phyloP scores from a whole-genome alignment of 2,888 invertebrate species.

The Drosophila nigricruria region DNA sequence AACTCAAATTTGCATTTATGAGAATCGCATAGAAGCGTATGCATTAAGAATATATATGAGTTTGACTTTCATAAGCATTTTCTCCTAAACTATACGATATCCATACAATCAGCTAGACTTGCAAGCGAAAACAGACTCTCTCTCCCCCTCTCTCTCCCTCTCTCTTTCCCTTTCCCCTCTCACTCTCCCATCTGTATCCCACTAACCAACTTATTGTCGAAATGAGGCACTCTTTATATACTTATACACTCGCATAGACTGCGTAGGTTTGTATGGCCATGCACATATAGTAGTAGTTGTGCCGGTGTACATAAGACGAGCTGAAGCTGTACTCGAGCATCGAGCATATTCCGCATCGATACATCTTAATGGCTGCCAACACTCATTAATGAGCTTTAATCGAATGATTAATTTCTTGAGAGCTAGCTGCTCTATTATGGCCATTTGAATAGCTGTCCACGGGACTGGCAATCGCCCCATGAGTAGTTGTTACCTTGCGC shows the following conservation, averaged over 20 bases:
- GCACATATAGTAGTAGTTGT: not conserved
- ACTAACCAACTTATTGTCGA: not conserved
- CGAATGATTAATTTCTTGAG: conserved; percentile 51
- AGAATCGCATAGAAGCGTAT: not conserved
- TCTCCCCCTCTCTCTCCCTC: not conserved
- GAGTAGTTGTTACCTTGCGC: conserved; percentile 9
- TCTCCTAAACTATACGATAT: not conserved
- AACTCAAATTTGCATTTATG: not conserved
- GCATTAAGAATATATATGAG: not conserved
- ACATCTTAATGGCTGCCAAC: conserved; percentile 30
- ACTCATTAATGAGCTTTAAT: conserved; percentile 49
- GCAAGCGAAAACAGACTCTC: not conserved
- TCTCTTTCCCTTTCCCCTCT: not conserved
- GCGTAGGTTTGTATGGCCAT: too few relatives aligned
- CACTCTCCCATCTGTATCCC: not conserved
- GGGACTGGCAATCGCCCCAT: conserved; percentile 36
- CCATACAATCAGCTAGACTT: not conserved
- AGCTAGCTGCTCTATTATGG: conserved; percentile 30
- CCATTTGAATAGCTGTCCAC: conserved; percentile 33
- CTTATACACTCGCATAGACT: not conserved
- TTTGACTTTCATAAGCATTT: not conserved
- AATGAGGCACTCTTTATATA: not conserved
- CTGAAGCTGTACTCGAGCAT: not conserved
- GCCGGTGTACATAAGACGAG: not conserved
- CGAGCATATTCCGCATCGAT: conserved; percentile 20